phyloP scores from a whole-genome alignment of 2,888 invertebrate species.

The Loripinus fragilis region DNA sequence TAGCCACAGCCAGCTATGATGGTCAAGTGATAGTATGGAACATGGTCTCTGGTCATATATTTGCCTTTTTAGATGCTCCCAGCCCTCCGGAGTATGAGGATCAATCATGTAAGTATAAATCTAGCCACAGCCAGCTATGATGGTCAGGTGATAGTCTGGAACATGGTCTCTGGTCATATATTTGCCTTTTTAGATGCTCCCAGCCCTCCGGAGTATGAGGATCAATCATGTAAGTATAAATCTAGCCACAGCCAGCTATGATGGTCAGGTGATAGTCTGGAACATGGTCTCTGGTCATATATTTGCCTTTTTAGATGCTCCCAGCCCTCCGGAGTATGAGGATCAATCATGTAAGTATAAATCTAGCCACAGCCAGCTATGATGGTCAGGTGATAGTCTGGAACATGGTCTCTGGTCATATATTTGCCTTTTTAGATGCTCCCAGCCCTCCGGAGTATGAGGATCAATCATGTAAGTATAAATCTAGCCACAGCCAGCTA shows the following conservation, averaged over 20 bases:
- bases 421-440: constrained; percentile 81
- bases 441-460: constrained; percentile 74
- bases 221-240: constrained; percentile 76
- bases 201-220: constrained; percentile 72
- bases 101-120: constrained; percentile 75
- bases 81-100: constrained; percentile 74
- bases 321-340: constrained; percentile 72
- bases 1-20: constrained; percentile 83
- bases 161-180: constrained; percentile 83
- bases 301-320: constrained; percentile 81
- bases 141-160: constrained; percentile 83
- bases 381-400: constrained; percentile 83
- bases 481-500: constrained; percentile 83
- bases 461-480: constrained; percentile 76
- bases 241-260: constrained; percentile 83
- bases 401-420: constrained; percentile 84
- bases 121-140: constrained; percentile 83
- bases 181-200: constrained; percentile 82
- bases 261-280: constrained; percentile 83
- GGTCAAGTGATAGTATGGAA: constrained; percentile 84
- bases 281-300: constrained; percentile 84
- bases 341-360: constrained; percentile 77
- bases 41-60: constrained; percentile 83
- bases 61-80: constrained; percentile 80
- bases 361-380: constrained; percentile 83